These are phyloP conservation scores for Mesorhabditis sp. DNA, from an alignment of 2,888 invertebrate genomes.

Conservation along the genomic window DNA sequence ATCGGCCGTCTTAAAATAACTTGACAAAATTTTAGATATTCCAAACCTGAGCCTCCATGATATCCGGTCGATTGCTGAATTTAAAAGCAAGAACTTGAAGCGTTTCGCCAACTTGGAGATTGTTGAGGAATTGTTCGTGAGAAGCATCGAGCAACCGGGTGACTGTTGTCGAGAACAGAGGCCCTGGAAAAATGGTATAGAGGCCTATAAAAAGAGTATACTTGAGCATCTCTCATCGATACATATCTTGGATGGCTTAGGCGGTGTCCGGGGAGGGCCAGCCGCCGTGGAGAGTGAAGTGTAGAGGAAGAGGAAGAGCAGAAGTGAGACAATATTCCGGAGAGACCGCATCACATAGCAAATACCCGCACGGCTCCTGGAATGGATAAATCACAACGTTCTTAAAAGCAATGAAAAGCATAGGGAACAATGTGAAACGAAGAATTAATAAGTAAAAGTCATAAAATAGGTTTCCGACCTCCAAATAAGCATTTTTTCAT, in stretches of 20 bases:
- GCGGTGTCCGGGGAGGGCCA: neutral
- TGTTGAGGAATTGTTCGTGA: conserved; percentile 3
- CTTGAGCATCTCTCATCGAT: conserved; percentile 4
- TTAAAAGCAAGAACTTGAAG: conserved; percentile 29
- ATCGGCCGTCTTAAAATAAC: conserved; percentile 23
- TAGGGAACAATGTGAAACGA: too few relatives aligned
- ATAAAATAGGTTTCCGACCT: too few relatives aligned
- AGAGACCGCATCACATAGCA: too few relatives aligned
- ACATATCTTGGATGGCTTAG: neutral
- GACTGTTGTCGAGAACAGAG: neutral
- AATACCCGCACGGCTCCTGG: too few relatives aligned
- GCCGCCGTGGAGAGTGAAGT: neutral
- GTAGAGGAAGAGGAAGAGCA: too few relatives aligned
- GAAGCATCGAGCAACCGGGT: neutral
- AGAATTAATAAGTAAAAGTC: too few relatives aligned
- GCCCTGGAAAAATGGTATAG: neutral
- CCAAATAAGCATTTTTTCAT: too few relatives aligned
- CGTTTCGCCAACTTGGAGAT: neutral
- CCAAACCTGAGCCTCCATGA: conserved; percentile 32
- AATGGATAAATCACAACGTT: too few relatives aligned
- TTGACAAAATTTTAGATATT: neutral
- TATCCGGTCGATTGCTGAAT: conserved; percentile 40
- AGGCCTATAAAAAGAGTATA: neutral
- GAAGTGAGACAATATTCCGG: too few relatives aligned
- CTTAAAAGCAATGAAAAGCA: too few relatives aligned